A percentile compares a stretch with the other conserved stretches of the same genome.
These are phyloP conservation scores for Epistrophella euchroma DNA, from an alignment of 2,888 invertebrate species.

Conservation along the genomic window DNA sequence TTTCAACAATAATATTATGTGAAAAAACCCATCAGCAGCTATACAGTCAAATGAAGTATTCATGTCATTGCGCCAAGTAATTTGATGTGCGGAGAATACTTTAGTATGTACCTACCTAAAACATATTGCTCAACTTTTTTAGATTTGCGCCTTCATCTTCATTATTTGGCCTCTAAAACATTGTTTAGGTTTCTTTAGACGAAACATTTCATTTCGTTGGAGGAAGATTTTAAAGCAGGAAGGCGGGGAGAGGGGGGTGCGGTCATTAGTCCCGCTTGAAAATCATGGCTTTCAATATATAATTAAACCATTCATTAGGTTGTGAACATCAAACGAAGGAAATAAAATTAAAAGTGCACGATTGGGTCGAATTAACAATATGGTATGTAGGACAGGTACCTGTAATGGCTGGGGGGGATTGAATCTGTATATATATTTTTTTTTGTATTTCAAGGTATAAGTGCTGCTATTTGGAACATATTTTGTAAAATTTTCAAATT, in stretches of 20 bases:
- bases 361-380: not conserved
- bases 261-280: slow-evolving; percentile 35
- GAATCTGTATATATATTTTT: not conserved
- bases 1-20: slow-evolving; percentile 22
- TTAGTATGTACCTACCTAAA: not conserved
- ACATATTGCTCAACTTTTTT: slow-evolving; percentile 49
- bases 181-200: slow-evolving; percentile 11
- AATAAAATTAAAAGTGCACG: not conserved
- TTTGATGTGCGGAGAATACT: slow-evolving; percentile 39
- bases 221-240: too few relatives aligned
- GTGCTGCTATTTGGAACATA: too few relatives aligned
- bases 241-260: not conserved
- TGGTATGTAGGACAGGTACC: too few relatives aligned
- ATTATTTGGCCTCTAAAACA: slow-evolving; percentile 60
- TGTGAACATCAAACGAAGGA: slow-evolving; percentile 18
- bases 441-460: not conserved
- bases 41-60: slow-evolving; percentile 25
- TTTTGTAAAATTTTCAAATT: too few relatives aligned
- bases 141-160: slow-evolving; percentile 3
- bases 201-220: slow-evolving; percentile 6
- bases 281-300: slow-evolving; percentile 37
- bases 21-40: slow-evolving; percentile 46
- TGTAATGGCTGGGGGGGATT: not conserved
- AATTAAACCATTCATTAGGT: not conserved
- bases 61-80: slow-evolving; percentile 33